Evolutionary conservation across 2,797 vertebrate genomes (phyloP).

Genomic region (Microctenopoma stevenorrisi): DNA sequence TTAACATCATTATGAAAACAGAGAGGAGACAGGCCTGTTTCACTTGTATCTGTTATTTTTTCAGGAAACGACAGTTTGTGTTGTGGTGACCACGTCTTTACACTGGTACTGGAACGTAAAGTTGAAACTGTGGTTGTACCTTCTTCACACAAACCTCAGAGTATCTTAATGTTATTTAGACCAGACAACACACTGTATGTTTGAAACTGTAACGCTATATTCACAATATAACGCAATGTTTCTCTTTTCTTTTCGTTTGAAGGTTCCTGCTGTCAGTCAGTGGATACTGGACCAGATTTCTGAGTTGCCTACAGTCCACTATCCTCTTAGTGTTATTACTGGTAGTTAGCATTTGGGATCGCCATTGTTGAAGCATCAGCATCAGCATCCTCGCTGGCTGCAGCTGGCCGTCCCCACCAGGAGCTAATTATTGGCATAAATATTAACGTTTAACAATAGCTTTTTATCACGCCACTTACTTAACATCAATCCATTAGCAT

Average conservation of each 20-base stretch:
- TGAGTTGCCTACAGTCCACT: background rate
- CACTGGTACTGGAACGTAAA: background rate
- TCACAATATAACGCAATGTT: background rate
- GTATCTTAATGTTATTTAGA: no score
- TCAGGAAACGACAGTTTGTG: slow-evolving; percentile 14
- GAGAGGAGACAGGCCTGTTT: slow-evolving; percentile 9
- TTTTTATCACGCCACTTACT: slow-evolving; percentile 3
- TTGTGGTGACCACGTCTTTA: slow-evolving; percentile 1
- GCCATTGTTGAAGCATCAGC: background rate
- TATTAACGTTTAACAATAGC: slow-evolving; percentile 1
- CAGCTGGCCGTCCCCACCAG: slow-evolving; percentile 6
- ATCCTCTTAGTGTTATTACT: background rate
- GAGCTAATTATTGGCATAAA: slow-evolving; percentile 13
- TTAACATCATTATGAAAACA: slow-evolving; percentile 13
- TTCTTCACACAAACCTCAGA: no score
- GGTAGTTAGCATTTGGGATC: slow-evolving; percentile 10
- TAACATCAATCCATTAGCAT: slow-evolving; percentile 6
- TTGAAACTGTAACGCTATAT: no score
- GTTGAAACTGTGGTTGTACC: background rate
- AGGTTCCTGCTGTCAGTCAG: slow-evolving; percentile 40
- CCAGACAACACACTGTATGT: no score
- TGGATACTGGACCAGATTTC: slow-evolving; percentile 20
- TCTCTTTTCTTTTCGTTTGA: slow-evolving; percentile 20
- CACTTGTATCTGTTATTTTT: slow-evolving; percentile 18
- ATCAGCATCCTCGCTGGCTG: slow-evolving; percentile 1